Percentiles rank a stretch among this genome's conserved stretches.
These are phyloP conservation scores for Labroides dimidiatus DNA, from an alignment of 2,797 vertebrate species.

Conservation along the genomic window DNA sequence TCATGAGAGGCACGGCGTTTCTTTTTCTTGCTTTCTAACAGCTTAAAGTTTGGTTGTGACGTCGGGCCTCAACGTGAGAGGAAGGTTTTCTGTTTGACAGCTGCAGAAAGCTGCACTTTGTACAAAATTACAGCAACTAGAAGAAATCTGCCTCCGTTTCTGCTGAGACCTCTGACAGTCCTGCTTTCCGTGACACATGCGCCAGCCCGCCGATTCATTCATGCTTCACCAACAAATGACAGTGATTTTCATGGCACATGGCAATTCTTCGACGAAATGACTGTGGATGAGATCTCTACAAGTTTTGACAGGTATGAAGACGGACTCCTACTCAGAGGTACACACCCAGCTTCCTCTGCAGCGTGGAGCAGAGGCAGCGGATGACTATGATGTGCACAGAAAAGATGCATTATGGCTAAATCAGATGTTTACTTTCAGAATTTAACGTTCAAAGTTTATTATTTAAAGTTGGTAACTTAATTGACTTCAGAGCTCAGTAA, in stretches of 20 bases:
- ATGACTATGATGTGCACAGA: not conserved
- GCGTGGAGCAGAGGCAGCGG: not conserved
- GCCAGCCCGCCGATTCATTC: not conserved
- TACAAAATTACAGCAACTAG: conserved; percentile 3
- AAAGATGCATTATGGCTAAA: not conserved
- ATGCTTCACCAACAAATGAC: conserved; percentile 25
- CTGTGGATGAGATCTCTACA: not conserved
- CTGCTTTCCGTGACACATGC: conserved; percentile 8
- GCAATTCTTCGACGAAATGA: conserved; percentile 12
- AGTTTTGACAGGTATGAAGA: conserved; percentile 4
- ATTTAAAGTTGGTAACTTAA: not conserved
- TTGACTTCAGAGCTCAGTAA: conserved; percentile 31
- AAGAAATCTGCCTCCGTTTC: not conserved
- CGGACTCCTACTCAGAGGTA: not conserved
- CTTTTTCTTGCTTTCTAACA: conserved; percentile 25
- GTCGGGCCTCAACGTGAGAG: conserved; percentile 16
- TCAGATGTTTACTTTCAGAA: not conserved
- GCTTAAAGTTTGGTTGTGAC: conserved; percentile 9
- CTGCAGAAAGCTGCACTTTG: conserved; percentile 30
- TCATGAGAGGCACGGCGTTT: conserved; percentile 1
- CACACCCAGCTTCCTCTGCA: not conserved
- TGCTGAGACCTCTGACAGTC: not conserved
- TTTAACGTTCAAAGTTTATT: not conserved
- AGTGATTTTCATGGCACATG: not conserved
- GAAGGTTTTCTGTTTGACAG: conserved; percentile 33